Percentiles rank a stretch among this genome's conserved stretches.
Conservation (phyloP, 2,113 vertebrate genomes). For the Pavo muticus region DNA sequence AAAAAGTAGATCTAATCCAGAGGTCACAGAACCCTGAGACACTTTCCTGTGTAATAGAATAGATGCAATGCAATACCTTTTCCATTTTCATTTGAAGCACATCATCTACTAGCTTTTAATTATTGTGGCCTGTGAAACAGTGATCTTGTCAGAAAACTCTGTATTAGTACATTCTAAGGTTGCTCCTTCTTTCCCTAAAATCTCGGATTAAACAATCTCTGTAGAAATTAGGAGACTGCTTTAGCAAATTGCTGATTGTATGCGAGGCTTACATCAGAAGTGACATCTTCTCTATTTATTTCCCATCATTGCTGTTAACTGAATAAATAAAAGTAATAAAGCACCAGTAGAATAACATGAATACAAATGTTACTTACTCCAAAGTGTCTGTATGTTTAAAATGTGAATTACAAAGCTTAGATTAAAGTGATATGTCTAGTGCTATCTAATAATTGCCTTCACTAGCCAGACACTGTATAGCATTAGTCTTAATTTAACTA, state of each 20-base stretch:
- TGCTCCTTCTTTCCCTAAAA: background rate
- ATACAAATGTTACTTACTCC: background rate
- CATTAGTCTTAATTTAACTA: background rate
- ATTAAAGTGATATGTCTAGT: background rate
- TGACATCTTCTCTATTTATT: background rate
- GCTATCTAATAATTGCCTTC: background rate
- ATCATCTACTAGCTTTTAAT: conserved; percentile 40
- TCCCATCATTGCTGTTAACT: background rate
- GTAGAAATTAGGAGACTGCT: conserved; percentile 24
- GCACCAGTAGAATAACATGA: background rate
- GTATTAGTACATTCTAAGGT: conserved; percentile 31
- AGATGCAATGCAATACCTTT: conserved; percentile 9
- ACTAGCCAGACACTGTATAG: background rate
- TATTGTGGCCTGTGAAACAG: conserved; percentile 22
- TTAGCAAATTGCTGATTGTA: conserved; percentile 28
- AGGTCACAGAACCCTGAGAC: background rate
- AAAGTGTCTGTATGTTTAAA: background rate
- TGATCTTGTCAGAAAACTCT: background rate
- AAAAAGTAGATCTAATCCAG: background rate
- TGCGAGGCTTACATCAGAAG: background rate
- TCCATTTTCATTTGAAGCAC: conserved; percentile 17
- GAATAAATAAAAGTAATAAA: background rate
- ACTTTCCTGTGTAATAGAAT: background rate
- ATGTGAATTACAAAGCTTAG: background rate
- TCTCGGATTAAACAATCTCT: background rate